Base-by-base conservation (phyloP, 2,113 vertebrate genomes). In the Ifrita kowaldi region DNA sequence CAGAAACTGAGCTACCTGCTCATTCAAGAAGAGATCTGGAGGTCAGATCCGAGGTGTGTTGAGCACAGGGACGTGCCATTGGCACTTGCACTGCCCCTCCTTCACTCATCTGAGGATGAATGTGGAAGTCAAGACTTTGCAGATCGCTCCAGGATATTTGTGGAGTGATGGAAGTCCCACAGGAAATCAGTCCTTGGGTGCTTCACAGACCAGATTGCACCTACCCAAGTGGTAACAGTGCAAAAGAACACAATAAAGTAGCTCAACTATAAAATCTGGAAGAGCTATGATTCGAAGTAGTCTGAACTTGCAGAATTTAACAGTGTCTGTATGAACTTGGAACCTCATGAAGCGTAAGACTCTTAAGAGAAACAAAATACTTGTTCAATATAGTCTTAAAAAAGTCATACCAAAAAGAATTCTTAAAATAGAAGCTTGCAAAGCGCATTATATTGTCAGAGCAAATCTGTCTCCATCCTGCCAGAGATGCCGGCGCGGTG, bases 361-460 rank as follows among this genome's bases (percentile, higher is more conserved):
- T 83, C 63, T 44, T 56, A 50, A 87, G 14, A 92, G 64, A 91
- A 95, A 94, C 44, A 96, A 96, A 90, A 92, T 32, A 86, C 39
- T 80, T 67, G 47, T 37, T 70, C 90, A 73, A 53, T 84, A 87
- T 42, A 41, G 80, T 59, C 95, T 92, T 73, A 0, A 86, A 83
- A 92, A 92, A 95, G 67, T 53, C 84, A 86, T 30, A 71, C 55
- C 5, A 35, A 68, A 93, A 80, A 84, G 90, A 92, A 94, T 73
- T 78, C 93, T 90, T 95, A 94, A 96, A 97, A 96, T 96, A 96
- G 89, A 95, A 82, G 57, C 27, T 89, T 77, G 88, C 81, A 95
- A 94, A 95, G 84, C 21, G 16, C 77, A 94, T 91, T 85, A 95
- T 64, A 86, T 80, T 97, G 96, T 95, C 96, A 96, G 71, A 92